Percentiles rank a stretch among this genome's conserved stretches.
These are phyloP conservation scores for Coleophora flavipennella DNA, from an alignment of 2,888 invertebrate species.

Conservation along the genomic window DNA sequence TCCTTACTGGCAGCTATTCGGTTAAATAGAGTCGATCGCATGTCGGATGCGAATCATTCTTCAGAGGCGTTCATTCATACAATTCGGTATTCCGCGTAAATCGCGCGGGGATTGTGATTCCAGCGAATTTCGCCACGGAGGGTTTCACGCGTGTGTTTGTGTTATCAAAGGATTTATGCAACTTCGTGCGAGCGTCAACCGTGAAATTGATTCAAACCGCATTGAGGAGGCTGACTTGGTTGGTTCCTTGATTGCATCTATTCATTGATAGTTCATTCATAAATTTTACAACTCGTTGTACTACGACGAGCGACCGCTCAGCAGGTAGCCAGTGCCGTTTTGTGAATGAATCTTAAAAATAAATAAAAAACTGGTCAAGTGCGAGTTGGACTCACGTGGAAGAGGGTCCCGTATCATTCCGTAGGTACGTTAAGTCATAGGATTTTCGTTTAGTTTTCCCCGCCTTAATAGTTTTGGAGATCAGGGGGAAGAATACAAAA, in stretches of 20 bases:
- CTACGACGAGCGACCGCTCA: constrained; percentile 31
- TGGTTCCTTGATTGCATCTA: constrained; percentile 35
- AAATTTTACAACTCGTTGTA: constrained; percentile 48
- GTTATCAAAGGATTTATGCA: constrained; percentile 46
- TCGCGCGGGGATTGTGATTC: constrained; percentile 29
- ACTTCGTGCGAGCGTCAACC: constrained; percentile 38
- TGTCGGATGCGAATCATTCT: constrained; percentile 37
- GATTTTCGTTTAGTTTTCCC: too few relatives aligned
- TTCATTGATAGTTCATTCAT: constrained; percentile 47
- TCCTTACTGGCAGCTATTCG: constrained; percentile 48
- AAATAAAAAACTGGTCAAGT: too few relatives aligned
- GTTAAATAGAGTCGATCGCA: constrained; percentile 33
- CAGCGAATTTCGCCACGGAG: constrained; percentile 26
- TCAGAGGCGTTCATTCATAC: constrained; percentile 58
- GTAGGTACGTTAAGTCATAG: too few relatives aligned
- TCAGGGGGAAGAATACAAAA: too few relatives aligned
- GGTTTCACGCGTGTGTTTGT: constrained; percentile 38
- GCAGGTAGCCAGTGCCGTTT: constrained; percentile 45
- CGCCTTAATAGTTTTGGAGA: too few relatives aligned
- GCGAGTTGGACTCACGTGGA: too few relatives aligned
- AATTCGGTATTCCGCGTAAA: constrained; percentile 47
- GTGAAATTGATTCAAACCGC: constrained; percentile 57
- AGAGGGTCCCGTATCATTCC: too few relatives aligned
- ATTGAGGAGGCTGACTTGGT: constrained; percentile 42
- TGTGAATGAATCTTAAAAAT: constrained; percentile 36